These are phyloP conservation scores for Bombus consobrinus DNA, from an alignment of 1,140 invertebrate genomes.

Conservation along the genomic window DNA sequence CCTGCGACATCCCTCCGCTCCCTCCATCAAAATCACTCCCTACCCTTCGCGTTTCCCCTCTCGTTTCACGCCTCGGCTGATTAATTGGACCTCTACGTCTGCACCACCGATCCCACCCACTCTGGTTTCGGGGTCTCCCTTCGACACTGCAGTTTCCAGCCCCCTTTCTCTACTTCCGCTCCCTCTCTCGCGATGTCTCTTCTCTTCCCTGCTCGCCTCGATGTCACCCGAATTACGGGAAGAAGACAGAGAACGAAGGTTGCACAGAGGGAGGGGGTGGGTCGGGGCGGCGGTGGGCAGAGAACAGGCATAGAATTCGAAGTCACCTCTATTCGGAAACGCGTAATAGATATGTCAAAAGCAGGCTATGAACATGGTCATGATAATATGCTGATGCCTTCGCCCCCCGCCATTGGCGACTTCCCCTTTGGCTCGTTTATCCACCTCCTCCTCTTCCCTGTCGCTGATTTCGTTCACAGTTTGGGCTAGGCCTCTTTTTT, in stretches of 20 bases:
- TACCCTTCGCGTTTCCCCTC: constrained; percentile 37
- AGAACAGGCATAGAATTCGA: constrained; percentile 74
- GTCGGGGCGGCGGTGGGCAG: background rate
- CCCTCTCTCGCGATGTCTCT: background rate
- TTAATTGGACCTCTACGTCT: constrained; percentile 80
- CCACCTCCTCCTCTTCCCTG: background rate
- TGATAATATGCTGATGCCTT: constrained; percentile 79
- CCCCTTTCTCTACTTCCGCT: constrained; percentile 21
- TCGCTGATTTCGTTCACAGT: constrained; percentile 2
- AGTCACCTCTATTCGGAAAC: constrained; percentile 79
- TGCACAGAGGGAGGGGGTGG: background rate
- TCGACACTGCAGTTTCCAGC: background rate
- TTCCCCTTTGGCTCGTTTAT: constrained; percentile 22
- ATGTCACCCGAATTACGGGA: background rate
- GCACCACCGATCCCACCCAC: constrained; percentile 50
- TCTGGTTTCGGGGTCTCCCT: constrained; percentile 3
- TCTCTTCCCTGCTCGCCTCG: background rate
- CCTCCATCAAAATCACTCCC: constrained; percentile 19
- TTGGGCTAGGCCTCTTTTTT: background rate
- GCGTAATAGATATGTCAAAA: constrained; percentile 83
- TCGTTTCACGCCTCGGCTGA: constrained; percentile 81
- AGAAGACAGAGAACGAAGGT: constrained; percentile 42
- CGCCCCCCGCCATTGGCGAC: constrained; percentile 23
- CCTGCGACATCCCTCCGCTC: constrained; percentile 55
- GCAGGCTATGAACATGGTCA: constrained; percentile 76